These are phyloP conservation scores for Muscicapa adusta DNA, from an alignment of 2,113 vertebrate genomes.

Conservation along the genomic window DNA sequence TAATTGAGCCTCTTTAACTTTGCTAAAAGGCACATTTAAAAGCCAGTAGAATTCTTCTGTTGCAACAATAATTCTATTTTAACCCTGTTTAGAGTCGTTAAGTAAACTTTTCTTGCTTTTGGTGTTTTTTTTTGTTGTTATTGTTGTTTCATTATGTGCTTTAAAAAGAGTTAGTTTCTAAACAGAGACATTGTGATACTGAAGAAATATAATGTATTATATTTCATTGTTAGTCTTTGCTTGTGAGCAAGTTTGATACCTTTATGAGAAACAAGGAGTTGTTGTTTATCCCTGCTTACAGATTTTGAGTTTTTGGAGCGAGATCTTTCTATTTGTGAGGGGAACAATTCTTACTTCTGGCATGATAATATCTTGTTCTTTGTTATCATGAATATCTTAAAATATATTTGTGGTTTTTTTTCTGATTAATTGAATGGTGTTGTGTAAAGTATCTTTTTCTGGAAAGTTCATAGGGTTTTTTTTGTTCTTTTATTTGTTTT, in stretches of 20 bases:
- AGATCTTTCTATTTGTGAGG: background rate
- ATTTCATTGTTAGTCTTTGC: background rate
- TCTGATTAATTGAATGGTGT: background rate
- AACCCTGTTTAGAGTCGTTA: background rate
- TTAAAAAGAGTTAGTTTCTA: background rate
- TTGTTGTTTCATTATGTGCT: background rate
- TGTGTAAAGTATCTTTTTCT: background rate
- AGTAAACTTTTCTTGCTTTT: background rate
- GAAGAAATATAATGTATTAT: background rate
- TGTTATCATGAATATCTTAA: background rate
- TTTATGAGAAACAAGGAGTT: background rate
- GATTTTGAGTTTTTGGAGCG: background rate
- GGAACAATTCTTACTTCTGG: background rate
- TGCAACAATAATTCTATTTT: background rate
- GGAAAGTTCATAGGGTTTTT: background rate
- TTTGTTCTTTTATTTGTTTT: background rate
- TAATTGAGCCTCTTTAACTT: background rate
- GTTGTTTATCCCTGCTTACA: background rate
- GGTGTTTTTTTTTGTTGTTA: background rate
- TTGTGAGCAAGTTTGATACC: background rate
- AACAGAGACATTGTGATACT: background rate
- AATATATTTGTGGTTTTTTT: accelerated
- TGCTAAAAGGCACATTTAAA: background rate
- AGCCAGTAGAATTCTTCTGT: background rate
- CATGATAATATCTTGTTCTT: background rate